Evolutionary conservation across 2,797 vertebrate genomes (phyloP).

Genomic region (Poeciliopsis presidionis): DNA sequence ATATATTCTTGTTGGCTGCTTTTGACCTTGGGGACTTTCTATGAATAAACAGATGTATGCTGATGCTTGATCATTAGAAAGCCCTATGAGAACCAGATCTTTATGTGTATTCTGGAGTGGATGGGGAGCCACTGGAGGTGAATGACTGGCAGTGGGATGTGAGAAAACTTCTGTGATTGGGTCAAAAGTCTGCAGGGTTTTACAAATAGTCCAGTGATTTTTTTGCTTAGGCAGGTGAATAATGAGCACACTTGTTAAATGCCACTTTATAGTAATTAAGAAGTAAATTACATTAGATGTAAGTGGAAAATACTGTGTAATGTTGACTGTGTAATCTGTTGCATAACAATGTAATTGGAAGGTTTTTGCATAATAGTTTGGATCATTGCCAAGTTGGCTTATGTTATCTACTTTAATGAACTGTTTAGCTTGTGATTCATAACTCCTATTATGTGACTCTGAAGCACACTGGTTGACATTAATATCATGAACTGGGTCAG

Average conservation of each 20-base stretch:
- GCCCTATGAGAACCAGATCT: background rate
- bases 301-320: background rate
- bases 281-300: background rate
- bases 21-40: background rate
- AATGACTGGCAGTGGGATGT: background rate
- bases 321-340: background rate
- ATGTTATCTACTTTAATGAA: background rate
- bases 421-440: background rate
- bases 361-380: background rate
- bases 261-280: background rate
- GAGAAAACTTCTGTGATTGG: background rate
- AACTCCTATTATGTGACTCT: background rate
- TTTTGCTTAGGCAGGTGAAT: background rate
- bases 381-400: background rate
- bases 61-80: background rate
- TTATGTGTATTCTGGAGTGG: background rate
- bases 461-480: background rate
- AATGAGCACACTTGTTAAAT: background rate
- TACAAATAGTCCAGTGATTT: background rate
- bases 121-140: background rate
- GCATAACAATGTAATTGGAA: background rate
- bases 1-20: background rate
- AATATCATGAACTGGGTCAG: background rate
- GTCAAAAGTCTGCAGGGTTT: background rate
- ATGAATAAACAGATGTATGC: background rate